phyloP scores from a whole-genome alignment of 2,888 invertebrate species.

The Drepanosiphum platanoidis region DNA sequence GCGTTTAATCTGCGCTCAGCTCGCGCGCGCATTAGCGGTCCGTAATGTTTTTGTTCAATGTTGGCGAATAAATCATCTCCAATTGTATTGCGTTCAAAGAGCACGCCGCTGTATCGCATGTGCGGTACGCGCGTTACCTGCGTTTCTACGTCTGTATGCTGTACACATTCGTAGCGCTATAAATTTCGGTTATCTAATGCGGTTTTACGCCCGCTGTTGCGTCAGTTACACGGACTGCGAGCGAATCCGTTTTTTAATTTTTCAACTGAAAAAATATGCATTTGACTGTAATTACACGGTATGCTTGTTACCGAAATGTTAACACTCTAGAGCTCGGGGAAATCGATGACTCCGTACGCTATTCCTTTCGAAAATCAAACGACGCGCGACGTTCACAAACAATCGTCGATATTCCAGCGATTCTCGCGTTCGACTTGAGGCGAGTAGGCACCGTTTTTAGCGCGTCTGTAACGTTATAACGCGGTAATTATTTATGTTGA shows the following conservation, averaged over 20 bases:
- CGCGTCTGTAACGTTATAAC: too few relatives aligned
- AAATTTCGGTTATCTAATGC: not conserved
- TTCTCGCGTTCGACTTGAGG: too few relatives aligned
- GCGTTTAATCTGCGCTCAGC: not conserved
- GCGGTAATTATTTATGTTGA: not conserved
- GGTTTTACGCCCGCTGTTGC: not conserved
- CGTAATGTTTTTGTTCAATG: not conserved
- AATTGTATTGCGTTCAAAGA: not conserved
- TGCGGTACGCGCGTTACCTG: not conserved
- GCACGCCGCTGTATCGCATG: not conserved
- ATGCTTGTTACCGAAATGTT: too few relatives aligned
- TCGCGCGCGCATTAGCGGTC: not conserved
- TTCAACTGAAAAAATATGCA: too few relatives aligned
- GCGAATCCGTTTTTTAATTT: too few relatives aligned
- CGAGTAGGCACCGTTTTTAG: too few relatives aligned
- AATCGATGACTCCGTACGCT: too few relatives aligned
- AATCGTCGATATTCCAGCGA: too few relatives aligned
- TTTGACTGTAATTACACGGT: too few relatives aligned
- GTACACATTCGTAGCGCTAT: not conserved
- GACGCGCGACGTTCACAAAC: too few relatives aligned
- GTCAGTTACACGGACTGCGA: not conserved
- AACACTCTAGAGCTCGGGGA: too few relatives aligned
- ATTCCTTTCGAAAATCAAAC: too few relatives aligned
- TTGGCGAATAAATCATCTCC: not conserved
- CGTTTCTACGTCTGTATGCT: not conserved